Conservation (phyloP, 2,888 invertebrate species). For the Pyrocoelia pectoralis region DNA sequence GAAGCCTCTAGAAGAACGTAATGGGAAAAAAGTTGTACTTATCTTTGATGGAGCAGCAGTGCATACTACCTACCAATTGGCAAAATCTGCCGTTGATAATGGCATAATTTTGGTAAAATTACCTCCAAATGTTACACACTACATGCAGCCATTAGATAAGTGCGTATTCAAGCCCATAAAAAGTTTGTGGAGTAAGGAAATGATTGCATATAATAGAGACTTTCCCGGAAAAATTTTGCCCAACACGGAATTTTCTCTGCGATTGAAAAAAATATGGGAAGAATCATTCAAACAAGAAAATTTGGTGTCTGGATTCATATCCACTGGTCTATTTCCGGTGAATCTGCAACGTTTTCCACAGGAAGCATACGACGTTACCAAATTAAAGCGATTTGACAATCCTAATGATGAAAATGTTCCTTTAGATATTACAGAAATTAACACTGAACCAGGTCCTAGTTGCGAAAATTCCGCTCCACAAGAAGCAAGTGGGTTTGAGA, state of each 20-base stretch:
- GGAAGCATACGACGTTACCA: not conserved
- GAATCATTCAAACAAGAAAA: not conserved
- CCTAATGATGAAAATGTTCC: too few species aligned
- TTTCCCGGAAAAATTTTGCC: constrained; percentile 8
- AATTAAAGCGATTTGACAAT: too few species aligned
- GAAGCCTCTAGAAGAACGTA: not conserved
- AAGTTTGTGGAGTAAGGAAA: not conserved
- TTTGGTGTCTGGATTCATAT: not conserved
- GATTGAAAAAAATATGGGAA: not conserved
- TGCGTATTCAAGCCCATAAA: constrained; percentile 18
- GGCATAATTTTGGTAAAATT: constrained; percentile 25
- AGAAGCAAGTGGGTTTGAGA: not conserved
- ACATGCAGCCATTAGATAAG: constrained; percentile 25
- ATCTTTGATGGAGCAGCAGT: constrained; percentile 21
- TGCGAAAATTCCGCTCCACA: not conserved
- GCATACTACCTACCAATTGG: constrained; percentile 21
- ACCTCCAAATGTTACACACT: constrained; percentile 21
- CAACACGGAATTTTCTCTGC: constrained; percentile 3
- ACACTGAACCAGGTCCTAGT: too few species aligned
- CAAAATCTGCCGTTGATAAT: constrained; percentile 26
- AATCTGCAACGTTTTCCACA: not conserved
- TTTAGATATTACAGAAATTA: too few species aligned
- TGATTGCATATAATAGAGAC: too few species aligned
- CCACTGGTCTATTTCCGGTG: constrained; percentile 1
- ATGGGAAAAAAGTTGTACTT: constrained; percentile 20